Evolutionary conservation across 2,113 vertebrate species (phyloP).

Genomic region (Anarrhichthys ocellatus): DNA sequence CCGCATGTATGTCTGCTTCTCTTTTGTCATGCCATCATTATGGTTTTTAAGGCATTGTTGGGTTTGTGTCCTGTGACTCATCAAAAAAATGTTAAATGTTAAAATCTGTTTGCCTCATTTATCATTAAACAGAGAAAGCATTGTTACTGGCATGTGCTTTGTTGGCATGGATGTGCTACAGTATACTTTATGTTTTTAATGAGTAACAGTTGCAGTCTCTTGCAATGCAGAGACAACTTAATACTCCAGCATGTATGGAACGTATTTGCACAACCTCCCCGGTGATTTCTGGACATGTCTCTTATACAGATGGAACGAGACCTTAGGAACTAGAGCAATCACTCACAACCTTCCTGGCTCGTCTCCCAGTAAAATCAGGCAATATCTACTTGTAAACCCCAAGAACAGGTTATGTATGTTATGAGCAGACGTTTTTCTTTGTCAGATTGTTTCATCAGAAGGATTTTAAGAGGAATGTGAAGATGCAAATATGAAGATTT

Average conservation of each 20-base stretch:
- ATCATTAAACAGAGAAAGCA: slow-evolving; percentile 2
- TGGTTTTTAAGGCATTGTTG: slow-evolving; percentile 28
- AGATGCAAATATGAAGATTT: not conserved
- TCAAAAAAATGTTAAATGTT: slow-evolving; percentile 32
- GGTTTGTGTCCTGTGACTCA: slow-evolving; percentile 24
- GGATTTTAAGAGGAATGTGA: not conserved
- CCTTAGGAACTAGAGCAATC: not conserved
- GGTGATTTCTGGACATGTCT: not conserved
- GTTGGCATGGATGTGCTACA: slow-evolving; percentile 1
- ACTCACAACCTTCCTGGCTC: not conserved
- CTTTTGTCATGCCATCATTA: slow-evolving; percentile 21
- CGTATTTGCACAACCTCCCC: not conserved
- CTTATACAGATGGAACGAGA: not conserved
- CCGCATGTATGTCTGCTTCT: slow-evolving; percentile 25
- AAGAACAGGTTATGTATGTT: not conserved
- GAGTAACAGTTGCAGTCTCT: not conserved
- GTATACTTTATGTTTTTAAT: not conserved
- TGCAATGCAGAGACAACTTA: not conserved
- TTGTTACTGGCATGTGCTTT: not conserved
- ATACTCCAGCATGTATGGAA: not conserved
- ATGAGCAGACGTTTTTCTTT: not conserved
- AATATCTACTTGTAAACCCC: not conserved
- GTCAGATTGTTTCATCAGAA: not conserved
- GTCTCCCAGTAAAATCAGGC: not conserved
- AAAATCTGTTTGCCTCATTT: slow-evolving; percentile 22